Evolutionary conservation across 2,113 vertebrate species (phyloP).

Genomic region (Ageneiosus marmoratus): DNA sequence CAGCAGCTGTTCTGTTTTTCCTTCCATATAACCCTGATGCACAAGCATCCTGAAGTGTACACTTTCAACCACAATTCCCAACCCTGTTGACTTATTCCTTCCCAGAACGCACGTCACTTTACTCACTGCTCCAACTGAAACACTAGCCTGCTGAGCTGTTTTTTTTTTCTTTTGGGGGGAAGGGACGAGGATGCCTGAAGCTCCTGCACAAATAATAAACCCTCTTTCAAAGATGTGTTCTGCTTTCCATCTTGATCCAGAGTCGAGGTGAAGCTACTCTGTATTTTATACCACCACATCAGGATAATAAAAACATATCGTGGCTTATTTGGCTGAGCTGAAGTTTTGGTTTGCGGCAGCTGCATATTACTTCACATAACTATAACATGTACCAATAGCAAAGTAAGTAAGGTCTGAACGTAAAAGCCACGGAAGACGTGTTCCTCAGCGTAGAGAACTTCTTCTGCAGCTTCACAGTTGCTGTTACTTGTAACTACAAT

Average conservation of each 20-base stretch:
- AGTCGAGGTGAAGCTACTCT: not conserved
- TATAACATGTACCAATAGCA: not conserved
- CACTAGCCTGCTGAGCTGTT: not conserved
- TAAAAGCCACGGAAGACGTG: not conserved
- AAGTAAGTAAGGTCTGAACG: not conserved
- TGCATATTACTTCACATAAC: not conserved
- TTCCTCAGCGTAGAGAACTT: too few species aligned
- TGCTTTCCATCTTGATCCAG: not conserved
- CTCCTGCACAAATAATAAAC: not conserved
- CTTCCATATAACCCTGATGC: not conserved
- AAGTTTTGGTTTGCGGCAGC: not conserved
- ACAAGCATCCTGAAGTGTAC: not conserved
- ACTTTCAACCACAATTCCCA: slow-evolving; percentile 4
- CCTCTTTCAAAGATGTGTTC: not conserved
- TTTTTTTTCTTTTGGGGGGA: not conserved
- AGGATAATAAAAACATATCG: not conserved
- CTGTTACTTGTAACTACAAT: not conserved
- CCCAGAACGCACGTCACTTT: not conserved
- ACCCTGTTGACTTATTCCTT: not conserved
- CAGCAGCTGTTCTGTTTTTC: not conserved
- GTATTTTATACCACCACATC: not conserved
- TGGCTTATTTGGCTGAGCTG: not conserved
- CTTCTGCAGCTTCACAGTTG: too few species aligned
- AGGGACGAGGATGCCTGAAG: not conserved
- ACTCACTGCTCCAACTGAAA: not conserved